These are phyloP conservation scores for Rhabdornis inornatus DNA, from an alignment of 2,113 vertebrate genomes.

Conservation along the genomic window DNA sequence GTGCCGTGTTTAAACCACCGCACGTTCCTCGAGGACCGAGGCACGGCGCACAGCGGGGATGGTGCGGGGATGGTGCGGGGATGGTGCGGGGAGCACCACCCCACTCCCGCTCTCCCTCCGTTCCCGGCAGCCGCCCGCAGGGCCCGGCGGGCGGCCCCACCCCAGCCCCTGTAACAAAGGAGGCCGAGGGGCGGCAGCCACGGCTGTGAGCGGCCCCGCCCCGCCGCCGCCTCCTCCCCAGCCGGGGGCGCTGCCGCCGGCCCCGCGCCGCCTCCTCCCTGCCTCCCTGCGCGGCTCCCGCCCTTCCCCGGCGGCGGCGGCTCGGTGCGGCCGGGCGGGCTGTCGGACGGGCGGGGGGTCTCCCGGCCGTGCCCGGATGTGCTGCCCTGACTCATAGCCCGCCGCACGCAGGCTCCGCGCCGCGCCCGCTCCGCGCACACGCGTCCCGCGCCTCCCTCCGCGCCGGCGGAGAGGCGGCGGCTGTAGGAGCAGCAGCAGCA, in stretches of 20 bases:
- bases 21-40: neutral
- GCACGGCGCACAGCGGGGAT: fast-evolving
- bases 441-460: neutral
- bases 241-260: neutral
- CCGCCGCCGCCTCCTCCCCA: neutral
- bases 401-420: slow-evolving; percentile 3
- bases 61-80: fast-evolving
- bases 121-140: neutral
- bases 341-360: neutral
- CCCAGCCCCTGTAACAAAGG: slow-evolving; percentile 10
- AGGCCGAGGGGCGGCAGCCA: neutral
- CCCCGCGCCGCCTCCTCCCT: neutral
- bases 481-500: neutral
- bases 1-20: neutral
- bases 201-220: neutral
- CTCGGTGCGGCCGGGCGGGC: neutral
- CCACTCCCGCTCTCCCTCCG: fast-evolving
- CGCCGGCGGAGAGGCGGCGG: neutral
- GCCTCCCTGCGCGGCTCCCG: neutral
- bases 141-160: neutral
- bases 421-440: neutral
- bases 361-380: slow-evolving; percentile 52
- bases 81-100: fast-evolving
- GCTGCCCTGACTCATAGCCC: slow-evolving; percentile 22
- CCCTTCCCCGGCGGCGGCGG: neutral